Percentiles rank a stretch among this genome's conserved stretches.
Conservation (phyloP, 2,888 invertebrate genomes). For the Ormyrus pomaceus region DNA sequence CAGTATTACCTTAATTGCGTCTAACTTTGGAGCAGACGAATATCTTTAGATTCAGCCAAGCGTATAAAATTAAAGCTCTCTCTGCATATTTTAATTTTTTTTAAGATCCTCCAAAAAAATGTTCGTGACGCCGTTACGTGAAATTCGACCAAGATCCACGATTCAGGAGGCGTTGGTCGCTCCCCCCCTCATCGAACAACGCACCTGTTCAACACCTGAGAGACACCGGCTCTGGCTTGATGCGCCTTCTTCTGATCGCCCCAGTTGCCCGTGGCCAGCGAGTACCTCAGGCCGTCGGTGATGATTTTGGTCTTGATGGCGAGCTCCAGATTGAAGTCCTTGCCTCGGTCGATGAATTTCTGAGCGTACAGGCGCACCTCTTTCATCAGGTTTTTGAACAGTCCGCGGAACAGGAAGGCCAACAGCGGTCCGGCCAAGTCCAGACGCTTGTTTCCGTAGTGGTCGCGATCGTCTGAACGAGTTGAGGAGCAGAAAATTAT, state of each 20-base stretch:
- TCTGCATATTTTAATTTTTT: background rate
- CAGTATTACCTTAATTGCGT: no score
- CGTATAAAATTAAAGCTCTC: no score
- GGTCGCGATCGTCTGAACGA: conserved; percentile 95
- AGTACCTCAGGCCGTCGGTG: conserved; percentile 97
- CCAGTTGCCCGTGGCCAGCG: conserved; percentile 99
- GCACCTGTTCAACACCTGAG: conserved; percentile 81
- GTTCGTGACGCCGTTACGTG: conserved; percentile 66
- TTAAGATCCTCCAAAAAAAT: background rate
- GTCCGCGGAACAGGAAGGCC: conserved; percentile 96
- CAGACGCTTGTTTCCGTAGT: conserved; percentile 98
- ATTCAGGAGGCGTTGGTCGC: no score
- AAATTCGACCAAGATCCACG: no score
- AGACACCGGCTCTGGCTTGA: conserved; percentile 97
- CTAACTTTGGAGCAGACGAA: no score
- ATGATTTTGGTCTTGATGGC: conserved; percentile 98
- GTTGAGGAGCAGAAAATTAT: no score
- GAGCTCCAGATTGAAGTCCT: conserved; percentile 98
- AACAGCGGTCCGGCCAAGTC: conserved; percentile 98
- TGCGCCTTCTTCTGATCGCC: conserved; percentile 99
- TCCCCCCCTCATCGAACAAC: no score
- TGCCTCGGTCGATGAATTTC: conserved; percentile 98
- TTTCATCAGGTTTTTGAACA: conserved; percentile 97
- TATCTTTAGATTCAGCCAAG: no score
- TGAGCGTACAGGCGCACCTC: conserved; percentile 99